Percentiles rank a stretch among this genome's conserved stretches.
phyloP scores from a whole-genome alignment of 2,888 invertebrate species.

The Vandiemenella viatica region DNA sequence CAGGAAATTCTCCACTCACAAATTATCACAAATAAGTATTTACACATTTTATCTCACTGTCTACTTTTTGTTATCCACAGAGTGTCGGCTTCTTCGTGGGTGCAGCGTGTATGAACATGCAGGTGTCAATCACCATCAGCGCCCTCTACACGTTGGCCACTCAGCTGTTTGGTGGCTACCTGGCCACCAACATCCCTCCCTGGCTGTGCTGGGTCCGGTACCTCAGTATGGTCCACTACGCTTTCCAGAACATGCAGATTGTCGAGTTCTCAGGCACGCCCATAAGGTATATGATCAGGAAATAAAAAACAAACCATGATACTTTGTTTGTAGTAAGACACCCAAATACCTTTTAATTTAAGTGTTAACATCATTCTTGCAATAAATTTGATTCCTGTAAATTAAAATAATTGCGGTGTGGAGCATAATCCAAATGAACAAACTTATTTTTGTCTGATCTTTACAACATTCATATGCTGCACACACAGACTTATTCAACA shows the following conservation, averaged over 20 bases:
- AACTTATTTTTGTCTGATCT: too few species aligned
- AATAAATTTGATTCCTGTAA: too few species aligned
- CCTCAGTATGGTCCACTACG: slow-evolving; percentile 62
- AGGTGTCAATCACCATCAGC: slow-evolving; percentile 60
- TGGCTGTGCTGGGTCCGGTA: slow-evolving; percentile 62
- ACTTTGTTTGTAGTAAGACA: not conserved
- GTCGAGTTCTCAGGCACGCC: slow-evolving; percentile 55
- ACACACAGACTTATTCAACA: too few species aligned
- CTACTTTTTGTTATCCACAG: slow-evolving; percentile 27
- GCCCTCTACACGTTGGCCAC: slow-evolving; percentile 62
- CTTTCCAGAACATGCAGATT: slow-evolving; percentile 67
- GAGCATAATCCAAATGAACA: too few species aligned
- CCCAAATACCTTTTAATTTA: not conserved
- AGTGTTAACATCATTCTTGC: not conserved
- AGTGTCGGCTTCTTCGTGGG: slow-evolving; percentile 68
- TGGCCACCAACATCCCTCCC: slow-evolving; percentile 54
- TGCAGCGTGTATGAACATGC: slow-evolving; percentile 59
- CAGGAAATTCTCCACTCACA: too few species aligned
- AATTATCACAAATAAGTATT: too few species aligned
- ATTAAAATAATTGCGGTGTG: too few species aligned
- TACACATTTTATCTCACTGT: too few species aligned
- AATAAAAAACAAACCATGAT: too few species aligned
- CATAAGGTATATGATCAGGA: slow-evolving; percentile 45
- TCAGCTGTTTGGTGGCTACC: slow-evolving; percentile 59
- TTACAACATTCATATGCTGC: too few species aligned